A percentile compares a stretch with the other conserved stretches of the same genome.
Conservation (phyloP, 1,140 invertebrate species). For the Eriocheir sinensis region DNA sequence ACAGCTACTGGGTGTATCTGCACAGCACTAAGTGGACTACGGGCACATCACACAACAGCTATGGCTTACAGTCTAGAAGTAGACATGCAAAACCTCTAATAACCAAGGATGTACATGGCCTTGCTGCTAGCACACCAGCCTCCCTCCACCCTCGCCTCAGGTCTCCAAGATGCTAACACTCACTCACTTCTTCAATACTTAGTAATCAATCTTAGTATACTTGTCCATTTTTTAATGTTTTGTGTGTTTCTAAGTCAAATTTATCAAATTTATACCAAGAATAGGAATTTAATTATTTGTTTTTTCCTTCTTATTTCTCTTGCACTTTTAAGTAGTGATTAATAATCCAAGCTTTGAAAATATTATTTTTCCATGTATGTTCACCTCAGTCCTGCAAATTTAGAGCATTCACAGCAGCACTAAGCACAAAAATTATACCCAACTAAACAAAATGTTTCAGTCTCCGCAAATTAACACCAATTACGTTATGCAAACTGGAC, state of each 20-base stretch:
- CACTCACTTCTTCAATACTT: conserved; percentile 22
- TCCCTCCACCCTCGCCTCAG: conserved; percentile 18
- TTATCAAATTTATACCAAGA: too few relatives aligned
- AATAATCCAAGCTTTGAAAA: background rate
- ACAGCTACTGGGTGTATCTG: background rate
- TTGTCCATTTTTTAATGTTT: too few relatives aligned
- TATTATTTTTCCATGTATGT: background rate
- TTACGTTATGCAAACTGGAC: background rate
- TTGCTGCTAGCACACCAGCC: background rate
- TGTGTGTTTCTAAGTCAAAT: too few relatives aligned
- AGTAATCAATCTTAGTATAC: too few relatives aligned
- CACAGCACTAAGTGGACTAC: background rate
- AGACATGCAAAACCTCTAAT: background rate
- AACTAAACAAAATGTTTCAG: background rate
- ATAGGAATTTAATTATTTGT: too few relatives aligned
- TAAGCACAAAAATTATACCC: background rate
- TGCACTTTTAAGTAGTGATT: too few relatives aligned
- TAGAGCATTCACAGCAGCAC: background rate
- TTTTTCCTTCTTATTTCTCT: too few relatives aligned
- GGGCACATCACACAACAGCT: background rate
- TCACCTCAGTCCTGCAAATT: background rate
- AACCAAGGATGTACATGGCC: background rate
- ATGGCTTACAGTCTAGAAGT: too few relatives aligned
- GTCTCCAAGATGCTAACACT: background rate
- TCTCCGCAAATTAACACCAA: background rate